phyloP scores from a whole-genome alignment of 2,797 vertebrate genomes.

The Forpus xanthops region DNA sequence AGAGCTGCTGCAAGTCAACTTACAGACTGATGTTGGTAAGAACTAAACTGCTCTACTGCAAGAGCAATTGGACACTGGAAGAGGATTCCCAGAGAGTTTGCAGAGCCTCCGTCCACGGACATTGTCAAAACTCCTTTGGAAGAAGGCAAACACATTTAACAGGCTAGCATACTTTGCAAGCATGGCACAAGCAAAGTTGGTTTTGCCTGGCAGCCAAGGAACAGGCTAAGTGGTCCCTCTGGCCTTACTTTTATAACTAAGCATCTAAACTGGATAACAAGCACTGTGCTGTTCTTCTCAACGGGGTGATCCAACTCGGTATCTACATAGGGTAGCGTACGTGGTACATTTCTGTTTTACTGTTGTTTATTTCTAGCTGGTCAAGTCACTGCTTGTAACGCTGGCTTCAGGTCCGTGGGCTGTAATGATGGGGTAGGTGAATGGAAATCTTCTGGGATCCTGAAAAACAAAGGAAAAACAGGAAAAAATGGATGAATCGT shows the following conservation, averaged over 20 bases:
- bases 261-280: neutral
- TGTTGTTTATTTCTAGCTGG: neutral
- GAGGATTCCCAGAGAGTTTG: neutral
- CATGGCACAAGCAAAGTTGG: neutral
- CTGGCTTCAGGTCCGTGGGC: neutral
- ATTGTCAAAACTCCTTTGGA: neutral
- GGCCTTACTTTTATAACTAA: neutral
- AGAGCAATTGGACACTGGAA: neutral
- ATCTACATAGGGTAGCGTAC: neutral
- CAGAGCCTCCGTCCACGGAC: neutral
- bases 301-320: rapidly evolving
- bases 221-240: neutral
- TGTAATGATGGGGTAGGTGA: neutral
- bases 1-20: neutral
- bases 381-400: neutral
- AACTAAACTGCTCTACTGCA: neutral
- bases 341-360: neutral
- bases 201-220: neutral
- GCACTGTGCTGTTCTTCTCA: neutral
- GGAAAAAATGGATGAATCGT: neutral
- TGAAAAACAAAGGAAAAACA: neutral
- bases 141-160: neutral
- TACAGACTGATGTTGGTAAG: neutral
- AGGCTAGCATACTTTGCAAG: neutral
- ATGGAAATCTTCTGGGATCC: neutral